Evolutionary conservation across 2,888 invertebrate genomes (phyloP).

Genomic region (Thecocarcelia acutangulata): DNA sequence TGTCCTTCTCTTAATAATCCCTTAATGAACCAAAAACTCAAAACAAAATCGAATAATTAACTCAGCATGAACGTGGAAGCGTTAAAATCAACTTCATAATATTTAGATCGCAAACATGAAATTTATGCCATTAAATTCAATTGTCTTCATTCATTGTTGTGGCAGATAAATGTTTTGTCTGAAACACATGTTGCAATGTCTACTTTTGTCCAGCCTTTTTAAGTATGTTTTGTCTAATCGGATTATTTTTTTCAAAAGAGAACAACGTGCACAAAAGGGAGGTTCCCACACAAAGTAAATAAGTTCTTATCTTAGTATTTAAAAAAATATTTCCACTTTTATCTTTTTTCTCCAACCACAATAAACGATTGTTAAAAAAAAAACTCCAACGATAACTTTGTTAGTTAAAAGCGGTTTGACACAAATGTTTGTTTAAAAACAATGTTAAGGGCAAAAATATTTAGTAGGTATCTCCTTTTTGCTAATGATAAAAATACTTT

Average conservation of each 20-base stretch:
- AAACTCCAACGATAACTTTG: slow-evolving; percentile 4
- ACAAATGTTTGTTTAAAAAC: not conserved
- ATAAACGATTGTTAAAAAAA: not conserved
- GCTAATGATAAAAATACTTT: no score
- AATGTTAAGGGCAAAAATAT: not conserved
- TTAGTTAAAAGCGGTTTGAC: not conserved
- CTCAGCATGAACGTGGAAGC: slow-evolving; percentile 38
- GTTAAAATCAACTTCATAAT: slow-evolving; percentile 41
- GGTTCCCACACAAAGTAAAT: slow-evolving; percentile 7
- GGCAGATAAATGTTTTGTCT: slow-evolving; percentile 12
- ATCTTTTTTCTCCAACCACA: slow-evolving; percentile 33
- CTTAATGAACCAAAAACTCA: slow-evolving; percentile 11
- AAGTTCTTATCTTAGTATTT: slow-evolving; percentile 23
- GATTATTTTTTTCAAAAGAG: slow-evolving; percentile 45
- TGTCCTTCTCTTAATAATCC: slow-evolving; percentile 18
- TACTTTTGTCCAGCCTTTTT: slow-evolving; percentile 9
- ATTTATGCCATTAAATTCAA: slow-evolving; percentile 40
- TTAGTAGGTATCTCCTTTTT: no score
- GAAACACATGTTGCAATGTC: slow-evolving; percentile 59
- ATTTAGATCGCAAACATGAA: slow-evolving; percentile 53
- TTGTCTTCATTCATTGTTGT: slow-evolving; percentile 43
- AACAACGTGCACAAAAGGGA: slow-evolving; percentile 15
- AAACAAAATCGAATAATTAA: slow-evolving; percentile 27
- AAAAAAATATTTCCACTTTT: not conserved
- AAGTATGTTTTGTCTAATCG: slow-evolving; percentile 47